Evolutionary conservation across 2,888 invertebrate species (phyloP), one percentile per base, ranked within the genome.

Genomic region (Euproctis similis): DNA sequence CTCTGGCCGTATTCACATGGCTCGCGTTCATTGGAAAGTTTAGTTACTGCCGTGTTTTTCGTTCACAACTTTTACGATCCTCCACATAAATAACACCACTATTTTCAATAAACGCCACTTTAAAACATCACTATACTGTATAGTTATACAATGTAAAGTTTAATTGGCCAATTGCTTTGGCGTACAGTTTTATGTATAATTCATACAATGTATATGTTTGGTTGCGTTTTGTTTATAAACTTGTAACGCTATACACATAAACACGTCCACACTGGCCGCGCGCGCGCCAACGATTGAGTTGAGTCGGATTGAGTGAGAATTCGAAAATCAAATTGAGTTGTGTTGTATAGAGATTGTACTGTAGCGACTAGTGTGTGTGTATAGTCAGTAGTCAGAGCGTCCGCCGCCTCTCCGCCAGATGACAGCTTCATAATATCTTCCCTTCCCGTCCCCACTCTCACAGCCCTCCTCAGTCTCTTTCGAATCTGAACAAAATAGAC

Each of bases 1-100:
- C 59, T 61, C 63, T 60, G 61, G 57, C 58, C 60, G 57, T 53
- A 70, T 68, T 82, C 81, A 82, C 82, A 82, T 82, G 80, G 78
- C 74, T 74, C 51, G 66, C 56, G 55, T 64, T 63, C 66, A 57
- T 60, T 68, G 60, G 64, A 74, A 72, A 75, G 72, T 73, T 65
- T 58, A 60, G 49, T n/a, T 68, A 63, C 70, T 71, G 66, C 68
- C 60, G 63, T 69, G n/a, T n/a, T n/a, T 71, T 72, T 69, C 60
- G 58, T 68, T 56, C 7, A 58, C n/a, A 68, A 59, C 64, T 54
- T 66, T 61, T 59, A 66, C 57, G 60, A 58, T 59, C 55, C 52
- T 55, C 47, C 66, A 69, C 64, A 59, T n/a, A n/a, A 14, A 64
- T 62, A 56, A 61, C 59, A 67, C 59, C 73, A 73, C 73, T 59